These are phyloP conservation scores for Herpailurus yagouaroundi DNA, from an alignment of 2,113 vertebrate genomes.

Conservation along the genomic window DNA sequence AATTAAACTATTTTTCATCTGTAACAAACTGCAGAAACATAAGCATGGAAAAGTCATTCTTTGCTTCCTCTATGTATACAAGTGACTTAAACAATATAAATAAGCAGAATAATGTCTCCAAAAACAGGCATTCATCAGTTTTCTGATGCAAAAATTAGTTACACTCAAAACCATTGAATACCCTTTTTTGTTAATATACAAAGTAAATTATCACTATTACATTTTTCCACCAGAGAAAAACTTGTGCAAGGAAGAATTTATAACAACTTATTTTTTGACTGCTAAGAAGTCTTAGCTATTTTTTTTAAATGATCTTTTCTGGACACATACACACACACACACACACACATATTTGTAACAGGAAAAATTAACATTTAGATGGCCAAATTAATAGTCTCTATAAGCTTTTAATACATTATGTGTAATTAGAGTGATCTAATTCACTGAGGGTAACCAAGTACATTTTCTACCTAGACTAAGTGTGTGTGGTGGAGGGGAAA, in stretches of 20 bases:
- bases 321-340: neutral
- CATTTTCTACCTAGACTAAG: neutral
- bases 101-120: conserved; percentile 37
- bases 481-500: fast-evolving
- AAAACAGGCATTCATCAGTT: conserved; percentile 49
- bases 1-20: conserved; percentile 79
- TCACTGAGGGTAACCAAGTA: neutral
- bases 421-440: neutral
- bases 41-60: conserved; percentile 67
- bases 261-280: neutral
- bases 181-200: neutral
- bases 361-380: neutral
- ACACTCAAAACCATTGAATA: neutral
- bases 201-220: neutral
- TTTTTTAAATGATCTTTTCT: neutral
- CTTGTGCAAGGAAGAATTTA: neutral
- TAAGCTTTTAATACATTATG: neutral
- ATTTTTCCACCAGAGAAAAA: neutral
- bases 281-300: neutral
- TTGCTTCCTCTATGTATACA: conserved; percentile 53
- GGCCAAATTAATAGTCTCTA: neutral
- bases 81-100: conserved; percentile 65
- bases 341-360: too few relatives aligned
- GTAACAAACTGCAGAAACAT: conserved; percentile 68
- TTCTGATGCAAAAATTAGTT: conserved; percentile 57